phyloP scores from a whole-genome alignment of 2,113 vertebrate genomes.

The Dunckerocampus dactyliophorus region DNA sequence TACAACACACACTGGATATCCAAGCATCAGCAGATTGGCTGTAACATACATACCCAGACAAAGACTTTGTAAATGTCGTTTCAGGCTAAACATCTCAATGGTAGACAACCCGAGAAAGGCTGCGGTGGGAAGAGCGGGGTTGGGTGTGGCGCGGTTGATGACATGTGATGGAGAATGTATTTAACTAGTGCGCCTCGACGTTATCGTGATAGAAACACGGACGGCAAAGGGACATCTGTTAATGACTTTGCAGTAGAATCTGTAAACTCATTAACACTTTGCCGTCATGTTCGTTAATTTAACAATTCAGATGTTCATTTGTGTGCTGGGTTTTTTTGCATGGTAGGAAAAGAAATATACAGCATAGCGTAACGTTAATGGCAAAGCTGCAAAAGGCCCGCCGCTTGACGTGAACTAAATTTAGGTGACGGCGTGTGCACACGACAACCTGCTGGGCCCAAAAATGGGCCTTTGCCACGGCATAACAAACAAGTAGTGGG shows the following conservation, averaged over 20 bases:
- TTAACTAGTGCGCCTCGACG: constrained; percentile 56
- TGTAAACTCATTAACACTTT: constrained; percentile 69
- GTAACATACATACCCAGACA: constrained; percentile 44
- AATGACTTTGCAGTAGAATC: constrained; percentile 9
- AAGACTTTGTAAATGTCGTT: constrained; percentile 54
- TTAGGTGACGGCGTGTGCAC: constrained; percentile 67
- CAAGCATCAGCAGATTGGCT: constrained; percentile 38
- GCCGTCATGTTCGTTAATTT: constrained; percentile 40
- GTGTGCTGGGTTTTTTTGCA: too few relatives aligned
- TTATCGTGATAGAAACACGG: constrained; percentile 42
- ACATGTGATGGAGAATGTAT: constrained; percentile 55
- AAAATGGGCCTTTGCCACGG: constrained; percentile 66
- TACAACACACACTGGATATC: constrained; percentile 25
- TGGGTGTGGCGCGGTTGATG: constrained; percentile 30
- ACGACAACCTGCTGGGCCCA: constrained; percentile 73
- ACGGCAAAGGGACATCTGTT: constrained; percentile 28
- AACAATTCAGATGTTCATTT: not conserved
- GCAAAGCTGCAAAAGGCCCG: constrained; percentile 54
- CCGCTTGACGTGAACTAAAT: constrained; percentile 69
- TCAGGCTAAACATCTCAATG: constrained; percentile 61
- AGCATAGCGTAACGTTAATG: not conserved
- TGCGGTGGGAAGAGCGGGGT: constrained; percentile 24
- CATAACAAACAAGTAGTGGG: constrained; percentile 73
- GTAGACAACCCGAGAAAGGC: constrained; percentile 62
- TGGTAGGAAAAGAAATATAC: too few relatives aligned